Evolutionary conservation across 2,113 vertebrate species (phyloP).

Genomic region (Pholis gunnellus): DNA sequence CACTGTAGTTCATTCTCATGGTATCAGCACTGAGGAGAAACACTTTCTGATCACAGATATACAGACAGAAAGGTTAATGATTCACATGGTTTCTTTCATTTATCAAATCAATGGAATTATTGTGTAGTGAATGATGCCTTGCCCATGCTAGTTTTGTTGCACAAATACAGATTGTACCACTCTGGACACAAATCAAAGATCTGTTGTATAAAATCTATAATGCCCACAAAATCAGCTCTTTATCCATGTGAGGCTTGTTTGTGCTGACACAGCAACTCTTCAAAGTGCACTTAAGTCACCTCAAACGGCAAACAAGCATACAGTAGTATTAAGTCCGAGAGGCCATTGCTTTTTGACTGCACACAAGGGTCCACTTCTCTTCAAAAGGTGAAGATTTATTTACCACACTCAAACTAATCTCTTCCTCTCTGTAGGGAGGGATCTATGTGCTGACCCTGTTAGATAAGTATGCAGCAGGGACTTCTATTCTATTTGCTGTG

Average conservation of each 20-base stretch:
- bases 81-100: constrained; percentile 35
- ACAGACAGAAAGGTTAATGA: constrained; percentile 22
- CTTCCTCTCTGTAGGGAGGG: constrained; percentile 86
- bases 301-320: background rate
- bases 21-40: background rate
- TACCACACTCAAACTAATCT: background rate
- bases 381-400: constrained; percentile 3
- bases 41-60: background rate
- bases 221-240: background rate
- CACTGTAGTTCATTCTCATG: constrained; percentile 21
- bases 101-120: constrained; percentile 33
- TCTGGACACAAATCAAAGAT: constrained; percentile 29
- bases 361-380: constrained; percentile 15
- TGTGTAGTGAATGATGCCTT: constrained; percentile 28
- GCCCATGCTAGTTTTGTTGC: background rate
- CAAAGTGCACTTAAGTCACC: background rate
- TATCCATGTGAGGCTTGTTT: background rate
- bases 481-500: constrained; percentile 96
- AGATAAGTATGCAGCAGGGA: constrained; percentile 96
- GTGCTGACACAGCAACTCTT: background rate
- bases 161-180: constrained; percentile 17
- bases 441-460: constrained; percentile 96
- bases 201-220: background rate
- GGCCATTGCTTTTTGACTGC: background rate
- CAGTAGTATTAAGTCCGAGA: background rate